These are phyloP conservation scores for Linhomoeus sp. DNA, from an alignment of 2,888 invertebrate genomes.

Conservation along the genomic window DNA sequence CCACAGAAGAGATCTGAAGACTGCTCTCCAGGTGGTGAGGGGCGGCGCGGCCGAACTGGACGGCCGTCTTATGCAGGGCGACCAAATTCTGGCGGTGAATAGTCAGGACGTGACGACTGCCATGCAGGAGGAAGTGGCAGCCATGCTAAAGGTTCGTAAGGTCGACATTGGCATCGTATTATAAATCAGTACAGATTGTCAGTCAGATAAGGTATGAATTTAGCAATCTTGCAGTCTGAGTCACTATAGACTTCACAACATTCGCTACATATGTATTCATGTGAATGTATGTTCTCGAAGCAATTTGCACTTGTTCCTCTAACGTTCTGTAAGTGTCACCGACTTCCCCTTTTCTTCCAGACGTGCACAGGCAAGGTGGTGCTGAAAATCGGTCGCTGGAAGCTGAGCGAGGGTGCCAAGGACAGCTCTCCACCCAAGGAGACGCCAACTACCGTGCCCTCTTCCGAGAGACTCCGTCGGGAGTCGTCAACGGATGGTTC, in stretches of 20 bases:
- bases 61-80: conserved; percentile 72
- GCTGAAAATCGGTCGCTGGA: conserved; percentile 23
- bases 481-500: conserved; percentile 4
- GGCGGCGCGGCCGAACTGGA: conserved; percentile 68
- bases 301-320: too few species aligned
- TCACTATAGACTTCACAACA: too few species aligned
- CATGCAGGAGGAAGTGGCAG: conserved; percentile 59
- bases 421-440: background rate
- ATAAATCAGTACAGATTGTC: background rate
- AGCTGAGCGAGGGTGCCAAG: conserved; percentile 20
- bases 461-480: background rate
- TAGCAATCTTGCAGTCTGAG: background rate
- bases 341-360: conserved; percentile 10
- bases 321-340: too few species aligned
- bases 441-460: background rate
- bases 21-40: conserved; percentile 46
- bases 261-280: too few species aligned
- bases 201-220: background rate
- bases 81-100: conserved; percentile 68
- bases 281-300: too few species aligned
- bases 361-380: conserved; percentile 23
- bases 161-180: background rate
- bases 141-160: conserved; percentile 48
- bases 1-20: too few species aligned
- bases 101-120: conserved; percentile 46